These are phyloP conservation scores for Chydorus sphaericus DNA, from an alignment of 2,888 invertebrate genomes.

Conservation along the genomic window DNA sequence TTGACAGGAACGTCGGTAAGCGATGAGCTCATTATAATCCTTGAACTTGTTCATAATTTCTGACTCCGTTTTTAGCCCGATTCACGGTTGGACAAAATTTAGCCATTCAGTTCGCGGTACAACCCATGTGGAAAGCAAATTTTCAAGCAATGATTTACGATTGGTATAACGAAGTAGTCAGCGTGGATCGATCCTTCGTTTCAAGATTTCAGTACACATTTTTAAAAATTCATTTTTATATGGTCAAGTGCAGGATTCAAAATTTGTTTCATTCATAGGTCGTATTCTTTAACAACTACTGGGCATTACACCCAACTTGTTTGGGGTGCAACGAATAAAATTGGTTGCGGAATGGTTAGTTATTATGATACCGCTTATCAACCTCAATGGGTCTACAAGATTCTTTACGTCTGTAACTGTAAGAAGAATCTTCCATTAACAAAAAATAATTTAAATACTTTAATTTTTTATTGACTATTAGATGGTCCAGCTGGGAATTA, in stretches of 20 bases:
- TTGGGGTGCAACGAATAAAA: constrained; percentile 4
- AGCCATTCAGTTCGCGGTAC: background rate
- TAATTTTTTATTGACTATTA: background rate
- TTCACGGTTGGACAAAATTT: constrained; percentile 9
- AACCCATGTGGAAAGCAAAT: background rate
- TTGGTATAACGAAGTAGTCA: constrained; percentile 10
- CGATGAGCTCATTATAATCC: background rate
- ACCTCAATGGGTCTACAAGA: background rate
- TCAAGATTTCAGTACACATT: background rate
- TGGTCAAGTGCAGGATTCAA: too few species aligned
- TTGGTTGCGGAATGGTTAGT: constrained; percentile 8
- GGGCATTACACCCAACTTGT: constrained; percentile 10
- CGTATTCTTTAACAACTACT: background rate
- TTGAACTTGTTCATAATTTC: background rate
- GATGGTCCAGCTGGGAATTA: background rate
- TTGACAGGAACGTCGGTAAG: constrained; percentile 21
- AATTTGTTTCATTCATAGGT: too few species aligned
- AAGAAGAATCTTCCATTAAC: background rate
- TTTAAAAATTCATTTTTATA: too few species aligned
- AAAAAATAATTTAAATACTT: background rate
- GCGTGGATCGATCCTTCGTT: background rate
- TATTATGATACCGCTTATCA: background rate
- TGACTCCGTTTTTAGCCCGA: background rate
- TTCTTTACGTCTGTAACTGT: constrained; percentile 11
- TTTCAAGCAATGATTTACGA: background rate